Evolutionary conservation across 2,797 vertebrate genomes (phyloP).

Genomic region (Champsocephalus gunnari): DNA sequence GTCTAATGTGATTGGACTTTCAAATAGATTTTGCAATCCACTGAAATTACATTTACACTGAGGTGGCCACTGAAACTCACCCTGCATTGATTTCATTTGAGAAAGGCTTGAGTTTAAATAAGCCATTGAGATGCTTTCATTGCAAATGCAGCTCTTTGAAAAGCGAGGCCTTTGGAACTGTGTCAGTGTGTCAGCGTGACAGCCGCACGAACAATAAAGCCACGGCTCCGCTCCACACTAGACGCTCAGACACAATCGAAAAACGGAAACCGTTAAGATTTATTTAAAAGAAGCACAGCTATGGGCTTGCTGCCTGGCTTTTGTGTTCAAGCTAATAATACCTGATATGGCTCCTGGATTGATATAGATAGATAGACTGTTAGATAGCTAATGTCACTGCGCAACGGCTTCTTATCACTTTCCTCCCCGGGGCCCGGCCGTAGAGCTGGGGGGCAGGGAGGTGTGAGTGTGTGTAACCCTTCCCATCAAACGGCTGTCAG

Average conservation of each 20-base stretch:
- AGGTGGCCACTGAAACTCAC: slow-evolving; percentile 43
- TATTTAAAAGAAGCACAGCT: slow-evolving; percentile 4
- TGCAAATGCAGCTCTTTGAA: slow-evolving; percentile 72
- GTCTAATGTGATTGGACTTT: slow-evolving; percentile 43
- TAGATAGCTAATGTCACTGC: slow-evolving; percentile 80
- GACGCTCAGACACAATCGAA: slow-evolving; percentile 17
- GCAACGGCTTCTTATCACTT: slow-evolving; percentile 86
- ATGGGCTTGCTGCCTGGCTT: slow-evolving; percentile 5
- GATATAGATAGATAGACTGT: slow-evolving; percentile 27
- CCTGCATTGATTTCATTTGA: slow-evolving; percentile 63
- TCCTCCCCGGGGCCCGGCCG: slow-evolving; percentile 74
- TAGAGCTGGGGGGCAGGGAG: slow-evolving; percentile 48
- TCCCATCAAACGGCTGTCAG: slow-evolving; percentile 83
- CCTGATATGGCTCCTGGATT: slow-evolving; percentile 32
- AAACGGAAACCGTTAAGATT: slow-evolving; percentile 22
- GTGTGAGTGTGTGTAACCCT: slow-evolving; percentile 72
- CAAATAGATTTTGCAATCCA: slow-evolving; percentile 70
- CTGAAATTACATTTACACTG: slow-evolving; percentile 69
- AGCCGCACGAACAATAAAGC: slow-evolving; percentile 36
- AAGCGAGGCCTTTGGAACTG: slow-evolving; percentile 54
- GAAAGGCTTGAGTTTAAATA: slow-evolving; percentile 47
- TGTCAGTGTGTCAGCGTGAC: slow-evolving; percentile 76
- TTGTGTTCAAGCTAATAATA: slow-evolving; percentile 20
- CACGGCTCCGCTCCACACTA: slow-evolving; percentile 2
- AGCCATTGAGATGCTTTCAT: slow-evolving; percentile 57